phyloP scores from a whole-genome alignment of 2,113 vertebrate genomes.

The Dolichallabes microphthalmus region DNA sequence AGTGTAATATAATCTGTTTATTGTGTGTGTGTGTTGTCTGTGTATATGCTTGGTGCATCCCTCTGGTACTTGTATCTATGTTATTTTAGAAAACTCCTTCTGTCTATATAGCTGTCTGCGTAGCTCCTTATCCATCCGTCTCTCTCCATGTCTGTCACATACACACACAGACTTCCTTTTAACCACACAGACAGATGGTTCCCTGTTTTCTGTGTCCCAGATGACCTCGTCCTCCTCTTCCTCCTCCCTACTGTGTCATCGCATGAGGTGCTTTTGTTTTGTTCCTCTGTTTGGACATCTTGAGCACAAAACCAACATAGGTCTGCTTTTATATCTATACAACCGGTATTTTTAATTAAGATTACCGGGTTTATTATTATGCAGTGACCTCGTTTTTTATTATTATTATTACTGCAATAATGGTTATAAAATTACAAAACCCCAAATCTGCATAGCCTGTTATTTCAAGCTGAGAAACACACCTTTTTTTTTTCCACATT shows the following conservation, averaged over 20 bases:
- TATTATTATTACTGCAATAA: no score
- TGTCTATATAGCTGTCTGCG: slow-evolving; percentile 15
- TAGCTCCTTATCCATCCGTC: slow-evolving; percentile 51
- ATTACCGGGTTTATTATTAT: neutral
- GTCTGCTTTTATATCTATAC: neutral
- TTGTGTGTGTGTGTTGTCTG: neutral
- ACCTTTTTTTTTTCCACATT: neutral
- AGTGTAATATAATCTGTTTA: slow-evolving; percentile 7
- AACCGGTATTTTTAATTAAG: no score
- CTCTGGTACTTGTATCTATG: neutral
- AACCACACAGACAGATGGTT: slow-evolving; percentile 31
- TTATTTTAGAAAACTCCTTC: neutral
- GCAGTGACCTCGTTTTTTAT: neutral
- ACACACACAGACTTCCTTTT: neutral
- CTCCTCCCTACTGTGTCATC: neutral
- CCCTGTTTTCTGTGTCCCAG: neutral
- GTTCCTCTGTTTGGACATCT: neutral
- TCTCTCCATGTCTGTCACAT: neutral
- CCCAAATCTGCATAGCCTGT: neutral
- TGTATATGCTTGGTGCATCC: neutral
- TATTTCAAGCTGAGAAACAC: neutral
- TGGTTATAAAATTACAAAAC: neutral
- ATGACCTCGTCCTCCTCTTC: neutral
- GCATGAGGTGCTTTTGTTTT: neutral
- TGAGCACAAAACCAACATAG: neutral